Evolutionary conservation across 2,113 vertebrate genomes (phyloP).

Genomic region (Triplophysa dalaica): DNA sequence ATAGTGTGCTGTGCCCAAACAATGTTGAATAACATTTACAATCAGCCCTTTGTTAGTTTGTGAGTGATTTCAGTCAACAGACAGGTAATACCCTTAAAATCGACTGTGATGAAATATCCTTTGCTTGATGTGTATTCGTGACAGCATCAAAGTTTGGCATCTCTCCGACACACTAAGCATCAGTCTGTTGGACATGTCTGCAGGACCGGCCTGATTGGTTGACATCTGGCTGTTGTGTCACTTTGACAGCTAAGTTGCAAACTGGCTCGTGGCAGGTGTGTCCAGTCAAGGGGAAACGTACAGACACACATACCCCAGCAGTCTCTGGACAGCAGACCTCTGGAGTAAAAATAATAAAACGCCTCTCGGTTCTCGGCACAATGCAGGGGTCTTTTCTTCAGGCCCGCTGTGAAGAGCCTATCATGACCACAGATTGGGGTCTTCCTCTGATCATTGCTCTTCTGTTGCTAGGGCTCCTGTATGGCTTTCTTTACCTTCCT

Average conservation of each 20-base stretch:
- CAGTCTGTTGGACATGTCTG: background rate
- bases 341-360: background rate
- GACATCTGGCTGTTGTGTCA: constrained; percentile 27
- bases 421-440: constrained; percentile 75
- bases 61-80: background rate
- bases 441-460: constrained; percentile 72
- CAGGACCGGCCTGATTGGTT: constrained; percentile 11
- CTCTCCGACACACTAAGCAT: background rate
- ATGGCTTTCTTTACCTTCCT: constrained; percentile 76
- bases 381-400: constrained; percentile 73
- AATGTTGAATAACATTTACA: constrained; percentile 56
- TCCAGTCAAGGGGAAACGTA: background rate
- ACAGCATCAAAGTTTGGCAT: constrained; percentile 9
- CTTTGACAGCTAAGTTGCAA: constrained; percentile 5
- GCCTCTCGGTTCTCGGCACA: background rate
- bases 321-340: background rate
- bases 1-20: constrained; percentile 31
- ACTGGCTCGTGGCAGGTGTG: constrained; percentile 9
- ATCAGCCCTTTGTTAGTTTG: constrained; percentile 23
- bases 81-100: constrained; percentile 7
- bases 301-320: background rate
- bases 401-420: constrained; percentile 74
- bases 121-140: constrained; percentile 10
- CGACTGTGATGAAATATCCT: constrained; percentile 36
- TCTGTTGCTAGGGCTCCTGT: constrained; percentile 71